Evolutionary conservation across 2,797 vertebrate species (phyloP).

Genomic region (Ceryle rudis): DNA sequence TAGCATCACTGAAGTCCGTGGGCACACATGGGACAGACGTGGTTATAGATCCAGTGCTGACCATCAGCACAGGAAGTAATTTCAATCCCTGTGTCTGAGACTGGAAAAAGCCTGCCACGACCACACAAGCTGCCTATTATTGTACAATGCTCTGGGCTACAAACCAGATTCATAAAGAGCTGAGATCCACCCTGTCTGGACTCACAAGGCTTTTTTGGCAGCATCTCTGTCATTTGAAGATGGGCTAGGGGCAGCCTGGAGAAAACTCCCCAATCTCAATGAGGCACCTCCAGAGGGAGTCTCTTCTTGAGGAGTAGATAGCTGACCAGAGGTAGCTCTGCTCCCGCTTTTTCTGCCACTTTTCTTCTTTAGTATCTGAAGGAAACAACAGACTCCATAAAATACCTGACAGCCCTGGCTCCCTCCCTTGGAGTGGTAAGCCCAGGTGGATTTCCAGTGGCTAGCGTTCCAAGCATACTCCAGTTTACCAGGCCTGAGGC

Average conservation of each 20-base stretch:
- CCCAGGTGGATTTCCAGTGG: conserved; percentile 13
- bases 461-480: background rate
- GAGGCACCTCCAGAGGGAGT: background rate
- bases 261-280: background rate
- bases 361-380: background rate
- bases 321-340: background rate
- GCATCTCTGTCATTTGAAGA: background rate
- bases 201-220: conserved; percentile 44
- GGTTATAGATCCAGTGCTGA: background rate
- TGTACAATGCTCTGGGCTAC: conserved; percentile 38
- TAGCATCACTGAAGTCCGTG: background rate
- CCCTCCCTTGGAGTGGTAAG: background rate
- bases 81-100: background rate
- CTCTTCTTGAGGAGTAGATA: background rate
- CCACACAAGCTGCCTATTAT: conserved; percentile 67
- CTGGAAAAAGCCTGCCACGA: conserved; percentile 26
- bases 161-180: conserved; percentile 59
- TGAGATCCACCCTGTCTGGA: conserved; percentile 67
- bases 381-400: background rate
- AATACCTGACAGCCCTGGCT: background rate
- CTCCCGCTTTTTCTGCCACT: background rate
- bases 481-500: conserved; percentile 18
- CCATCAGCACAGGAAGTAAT: conserved; percentile 22
- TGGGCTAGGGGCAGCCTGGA: background rate
- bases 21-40: background rate